phyloP scores from a whole-genome alignment of 2,113 vertebrate species.

The Rhabdornis inornatus region DNA sequence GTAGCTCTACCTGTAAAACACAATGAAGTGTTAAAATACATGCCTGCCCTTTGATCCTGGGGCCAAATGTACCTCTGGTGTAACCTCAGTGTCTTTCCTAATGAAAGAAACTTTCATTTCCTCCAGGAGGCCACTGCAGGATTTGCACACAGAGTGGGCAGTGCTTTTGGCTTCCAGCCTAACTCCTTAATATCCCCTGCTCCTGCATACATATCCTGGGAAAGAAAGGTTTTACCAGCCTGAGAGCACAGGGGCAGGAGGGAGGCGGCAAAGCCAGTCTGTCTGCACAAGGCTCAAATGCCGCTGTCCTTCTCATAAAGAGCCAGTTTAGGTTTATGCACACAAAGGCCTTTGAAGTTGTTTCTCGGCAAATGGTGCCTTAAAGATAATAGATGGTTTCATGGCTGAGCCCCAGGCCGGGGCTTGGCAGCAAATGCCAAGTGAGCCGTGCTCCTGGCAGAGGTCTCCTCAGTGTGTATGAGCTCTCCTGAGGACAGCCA shows the following conservation, averaged over 20 bases:
- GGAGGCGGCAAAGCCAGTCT: background rate
- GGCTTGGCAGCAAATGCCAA: background rate
- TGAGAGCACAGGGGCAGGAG: background rate
- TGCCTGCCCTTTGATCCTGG: background rate
- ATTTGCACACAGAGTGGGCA: background rate
- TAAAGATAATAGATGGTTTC: background rate
- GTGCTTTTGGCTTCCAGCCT: background rate
- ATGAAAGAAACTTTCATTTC: background rate
- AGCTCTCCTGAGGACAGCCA: background rate
- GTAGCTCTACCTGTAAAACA: background rate
- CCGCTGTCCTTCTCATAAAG: background rate
- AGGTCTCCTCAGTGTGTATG: accelerated
- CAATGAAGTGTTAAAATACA: background rate
- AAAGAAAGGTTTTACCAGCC: background rate
- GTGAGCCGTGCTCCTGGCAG: accelerated
- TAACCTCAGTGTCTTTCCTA: background rate
- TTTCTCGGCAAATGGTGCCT: background rate
- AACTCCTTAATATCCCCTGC: background rate
- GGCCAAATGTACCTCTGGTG: background rate
- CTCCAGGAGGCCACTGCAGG: background rate
- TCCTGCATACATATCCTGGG: background rate
- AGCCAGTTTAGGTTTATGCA: background rate
- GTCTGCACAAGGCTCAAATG: background rate
- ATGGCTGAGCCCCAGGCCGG: background rate
- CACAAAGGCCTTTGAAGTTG: conserved; percentile 19